Base-by-base conservation (phyloP, 2,888 invertebrate species). In the Oeneis ivallda region DNA sequence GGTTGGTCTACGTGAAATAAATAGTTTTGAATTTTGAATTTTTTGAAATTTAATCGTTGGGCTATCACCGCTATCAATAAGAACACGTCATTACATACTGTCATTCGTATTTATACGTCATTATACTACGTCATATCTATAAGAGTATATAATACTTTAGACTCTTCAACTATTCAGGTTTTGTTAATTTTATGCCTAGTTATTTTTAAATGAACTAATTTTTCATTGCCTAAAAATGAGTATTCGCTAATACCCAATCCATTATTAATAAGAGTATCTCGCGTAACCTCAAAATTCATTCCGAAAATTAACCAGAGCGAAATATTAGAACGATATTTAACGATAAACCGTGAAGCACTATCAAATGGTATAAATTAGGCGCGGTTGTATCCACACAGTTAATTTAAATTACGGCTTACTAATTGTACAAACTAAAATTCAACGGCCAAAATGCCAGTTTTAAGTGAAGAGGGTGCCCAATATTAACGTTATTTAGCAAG, bases 361-460 rank as follows among this genome's bases (percentile, higher is more conserved):
- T 70, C 68, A 50, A 61, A 65, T 64, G 61, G 54, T 66, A 68
- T 68, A 66, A 71, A 71, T 70, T 70, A 71, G 65, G 34, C 66
- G 56, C 45, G 15, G 50, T 61, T 57, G 62, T 66, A 64, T 68
- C 56, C 63, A 52, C 62, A 62, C 63, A 67, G 70, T 69, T 66
- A 72, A 72, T 72, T 69, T 70, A 72, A 72, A 72, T 72, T 72
- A 72, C 63, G 68, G 64, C 70, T 58, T 43, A 62, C 72, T 72
- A 73, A 73, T 74, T 72, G 72, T 64, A 49, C 67, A 64, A 68
- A 70, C 69, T 71, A 61, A 69, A 70, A 71, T 67, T 66, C 64
- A 71, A 69, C 69, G 49, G 52, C 56, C 57, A 56, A 70, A 66
- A 69, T 68, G 59, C 65, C 69, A 62, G 49, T 58, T 59, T 58